These are phyloP conservation scores for Danaus chrysippus DNA, from an alignment of 2,888 invertebrate genomes.

Conservation along the genomic window DNA sequence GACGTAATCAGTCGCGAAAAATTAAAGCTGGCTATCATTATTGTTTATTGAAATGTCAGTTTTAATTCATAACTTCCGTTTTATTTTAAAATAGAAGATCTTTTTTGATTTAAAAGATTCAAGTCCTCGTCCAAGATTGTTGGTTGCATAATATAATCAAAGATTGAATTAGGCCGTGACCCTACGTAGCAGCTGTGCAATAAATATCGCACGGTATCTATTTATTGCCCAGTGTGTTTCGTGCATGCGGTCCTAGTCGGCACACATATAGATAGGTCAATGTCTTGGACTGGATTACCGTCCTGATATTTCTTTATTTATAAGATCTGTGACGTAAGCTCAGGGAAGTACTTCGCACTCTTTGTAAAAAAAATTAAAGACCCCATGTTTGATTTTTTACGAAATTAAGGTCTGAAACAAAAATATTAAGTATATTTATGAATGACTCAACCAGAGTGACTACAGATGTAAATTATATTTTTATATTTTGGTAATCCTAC, in stretches of 20 bases:
- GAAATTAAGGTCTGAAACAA: too few species aligned
- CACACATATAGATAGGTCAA: conserved; percentile 68
- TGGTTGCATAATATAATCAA: conserved; percentile 4
- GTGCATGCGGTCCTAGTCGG: conserved; percentile 44
- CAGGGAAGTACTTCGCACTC: conserved; percentile 1
- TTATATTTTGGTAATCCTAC: neutral
- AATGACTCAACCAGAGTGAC: too few species aligned
- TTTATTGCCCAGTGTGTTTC: conserved; percentile 42
- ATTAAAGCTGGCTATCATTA: neutral
- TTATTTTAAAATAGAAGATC: too few species aligned
- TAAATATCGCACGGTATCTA: conserved; percentile 64
- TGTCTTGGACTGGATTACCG: conserved; percentile 61
- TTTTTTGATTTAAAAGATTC: too few species aligned
- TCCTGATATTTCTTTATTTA: conserved; percentile 29
- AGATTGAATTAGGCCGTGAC: conserved; percentile 26
- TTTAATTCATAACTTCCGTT: neutral
- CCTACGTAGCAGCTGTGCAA: conserved; percentile 57
- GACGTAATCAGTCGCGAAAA: neutral
- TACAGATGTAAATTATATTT: too few species aligned
- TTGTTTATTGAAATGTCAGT: neutral
- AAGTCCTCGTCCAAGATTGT: neutral
- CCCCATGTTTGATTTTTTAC: too few species aligned
- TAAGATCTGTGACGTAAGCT: conserved; percentile 21
- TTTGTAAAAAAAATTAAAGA: neutral
- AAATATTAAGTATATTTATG: too few species aligned